phyloP scores from a whole-genome alignment of 2,888 invertebrate species.

The Sminthurinus aureus region DNA sequence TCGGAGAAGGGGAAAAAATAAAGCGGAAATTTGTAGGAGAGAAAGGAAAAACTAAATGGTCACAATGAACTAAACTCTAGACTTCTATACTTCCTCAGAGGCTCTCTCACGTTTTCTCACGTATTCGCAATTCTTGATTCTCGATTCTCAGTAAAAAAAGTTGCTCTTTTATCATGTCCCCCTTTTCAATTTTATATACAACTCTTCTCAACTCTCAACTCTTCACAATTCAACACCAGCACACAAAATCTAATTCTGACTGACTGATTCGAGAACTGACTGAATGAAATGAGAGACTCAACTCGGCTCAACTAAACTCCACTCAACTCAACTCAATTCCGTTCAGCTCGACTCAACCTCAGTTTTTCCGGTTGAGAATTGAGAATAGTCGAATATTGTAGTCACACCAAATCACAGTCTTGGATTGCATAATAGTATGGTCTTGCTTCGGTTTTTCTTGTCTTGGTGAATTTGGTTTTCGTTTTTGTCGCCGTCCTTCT shows the following conservation, averaged over 20 bases:
- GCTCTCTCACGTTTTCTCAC: no score
- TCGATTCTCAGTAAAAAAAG: not conserved
- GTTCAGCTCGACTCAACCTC: not conserved
- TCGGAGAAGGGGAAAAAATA: no score
- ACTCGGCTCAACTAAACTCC: not conserved
- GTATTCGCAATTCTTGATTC: no score
- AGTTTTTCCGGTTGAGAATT: constrained; percentile 31
- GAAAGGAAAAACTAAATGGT: no score
- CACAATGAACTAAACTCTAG: no score
- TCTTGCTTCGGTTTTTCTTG: no score
- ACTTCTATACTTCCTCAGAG: no score
- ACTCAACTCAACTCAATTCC: not conserved
- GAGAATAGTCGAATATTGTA: no score
- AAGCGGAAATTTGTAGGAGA: no score
- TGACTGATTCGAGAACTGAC: constrained; percentile 27
- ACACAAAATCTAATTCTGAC: constrained; percentile 34
- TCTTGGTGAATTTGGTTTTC: no score
- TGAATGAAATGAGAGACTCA: constrained; percentile 26
- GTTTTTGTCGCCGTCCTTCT: not conserved
- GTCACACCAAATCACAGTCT: constrained; percentile 8
- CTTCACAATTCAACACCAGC: not conserved
- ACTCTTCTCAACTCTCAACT: not conserved
- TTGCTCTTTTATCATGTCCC: no score
- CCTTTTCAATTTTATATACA: not conserved
- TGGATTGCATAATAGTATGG: not conserved